Percentiles rank a stretch among this genome's conserved stretches.
These are phyloP conservation scores for Anser brachyrhynchus DNA, from an alignment of 2,113 vertebrate genomes.

Conservation along the genomic window DNA sequence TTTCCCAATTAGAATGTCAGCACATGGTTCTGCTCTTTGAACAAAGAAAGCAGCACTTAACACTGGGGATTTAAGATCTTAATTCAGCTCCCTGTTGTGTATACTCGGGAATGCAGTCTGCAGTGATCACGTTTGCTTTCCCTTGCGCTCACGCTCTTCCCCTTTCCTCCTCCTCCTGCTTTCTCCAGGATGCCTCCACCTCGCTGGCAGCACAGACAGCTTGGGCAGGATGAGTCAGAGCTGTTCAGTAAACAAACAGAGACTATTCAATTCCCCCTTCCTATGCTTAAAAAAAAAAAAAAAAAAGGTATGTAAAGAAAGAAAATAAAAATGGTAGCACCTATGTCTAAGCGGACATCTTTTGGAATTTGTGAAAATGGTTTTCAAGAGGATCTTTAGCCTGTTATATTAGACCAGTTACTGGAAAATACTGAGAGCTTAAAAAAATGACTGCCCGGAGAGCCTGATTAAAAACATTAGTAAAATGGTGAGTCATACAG, in stretches of 20 bases:
- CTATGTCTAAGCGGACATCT: not conserved
- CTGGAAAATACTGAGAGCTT: not conserved
- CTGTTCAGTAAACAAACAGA: constrained; percentile 27
- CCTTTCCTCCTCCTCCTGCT: not conserved
- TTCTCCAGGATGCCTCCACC: not conserved
- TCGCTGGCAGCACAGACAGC: constrained; percentile 22
- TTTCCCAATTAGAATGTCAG: not conserved
- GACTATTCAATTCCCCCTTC: not conserved
- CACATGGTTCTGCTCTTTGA: not conserved
- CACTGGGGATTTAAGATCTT: not conserved
- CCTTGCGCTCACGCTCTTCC: not conserved
- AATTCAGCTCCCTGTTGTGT: not conserved
- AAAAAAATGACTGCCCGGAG: not conserved
- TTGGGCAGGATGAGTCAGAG: constrained; percentile 59
- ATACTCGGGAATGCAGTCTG: not conserved
- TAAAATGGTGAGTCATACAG: constrained; percentile 21
- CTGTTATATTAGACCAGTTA: not conserved
- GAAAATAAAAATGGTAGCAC: not conserved
- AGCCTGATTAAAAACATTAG: not conserved
- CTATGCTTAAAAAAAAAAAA: not conserved
- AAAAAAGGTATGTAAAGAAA: not conserved
- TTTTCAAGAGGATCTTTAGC: not conserved
- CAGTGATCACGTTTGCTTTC: not conserved
- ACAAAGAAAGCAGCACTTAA: not conserved
- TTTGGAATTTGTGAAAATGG: not conserved